Base-by-base conservation (phyloP, 2,888 invertebrate species). In the Oscheius sp. region DNA sequence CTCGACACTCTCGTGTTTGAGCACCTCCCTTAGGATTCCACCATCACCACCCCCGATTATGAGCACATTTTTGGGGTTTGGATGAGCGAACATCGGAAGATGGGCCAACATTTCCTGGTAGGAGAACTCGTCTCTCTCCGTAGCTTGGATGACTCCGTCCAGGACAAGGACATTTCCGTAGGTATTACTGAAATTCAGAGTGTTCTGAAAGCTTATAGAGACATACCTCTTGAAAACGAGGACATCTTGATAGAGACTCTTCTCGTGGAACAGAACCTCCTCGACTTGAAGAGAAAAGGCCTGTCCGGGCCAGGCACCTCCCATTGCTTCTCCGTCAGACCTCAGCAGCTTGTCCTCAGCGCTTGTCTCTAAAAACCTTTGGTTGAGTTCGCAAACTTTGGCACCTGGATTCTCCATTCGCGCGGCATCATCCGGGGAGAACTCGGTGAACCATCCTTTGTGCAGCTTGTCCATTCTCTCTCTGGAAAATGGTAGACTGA, bases 101-200 rank as follows among this genome's bases (percentile, higher is more conserved):
- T 96, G 96, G 0, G 96, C 93, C 85, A 99, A 95, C 96, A 97
- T 97, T 91, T 99, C 99, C 71, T 98, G 98, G 90, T 99, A 99
- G 0, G 96, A 93, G 90, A 95, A 96, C 90, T 99, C 99, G 91
- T 99, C 99, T 84, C 93, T 92, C 89, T 97, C 94, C 0, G 97
- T 95, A 88, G 96, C 96, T 89, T 99, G 99, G 84, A 99, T 96
- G 37, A 97, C 94, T 35, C 96, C 96, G 91, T 99, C 98, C 57
- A 99, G 91, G 1, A 96, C 93, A 62, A 99, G 90, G 1, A 94
- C 95, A 87, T 92, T 93, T 0, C 99, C 99, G 89, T 96, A 93
- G 57, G 93, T 92, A 86, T 92, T 92, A 76, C 94, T 94, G 89
- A 11, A 91, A 21, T 21, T 21, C 21, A 21, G 21, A 59, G 29